Conservation (phyloP, 2,113 vertebrate genomes). For the Elephantulus edwardii region DNA sequence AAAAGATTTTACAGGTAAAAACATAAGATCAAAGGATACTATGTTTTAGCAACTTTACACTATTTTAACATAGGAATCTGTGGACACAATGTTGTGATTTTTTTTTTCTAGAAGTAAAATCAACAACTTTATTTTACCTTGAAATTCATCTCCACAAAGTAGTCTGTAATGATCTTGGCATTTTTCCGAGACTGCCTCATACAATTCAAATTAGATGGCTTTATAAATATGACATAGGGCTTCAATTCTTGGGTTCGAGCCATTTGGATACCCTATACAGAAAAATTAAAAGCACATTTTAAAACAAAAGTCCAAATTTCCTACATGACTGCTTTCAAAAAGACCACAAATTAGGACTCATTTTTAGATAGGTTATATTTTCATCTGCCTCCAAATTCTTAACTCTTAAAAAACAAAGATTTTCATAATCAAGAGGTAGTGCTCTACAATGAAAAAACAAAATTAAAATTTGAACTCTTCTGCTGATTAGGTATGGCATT, state of each 20-base stretch:
- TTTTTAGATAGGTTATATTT: conserved; percentile 23
- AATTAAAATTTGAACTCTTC: not conserved
- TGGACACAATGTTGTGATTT: conserved; percentile 9
- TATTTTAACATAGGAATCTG: not conserved
- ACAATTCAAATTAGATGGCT: conserved; percentile 88
- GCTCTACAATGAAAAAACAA: conserved; percentile 47
- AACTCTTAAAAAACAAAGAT: conserved; percentile 8
- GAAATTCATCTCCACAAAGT: conserved; percentile 92
- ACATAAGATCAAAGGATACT: not conserved
- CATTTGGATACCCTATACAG: conserved; percentile 88
- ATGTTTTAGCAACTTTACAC: conserved; percentile 22
- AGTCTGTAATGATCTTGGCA: conserved; percentile 91
- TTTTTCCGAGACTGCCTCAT: conserved; percentile 91
- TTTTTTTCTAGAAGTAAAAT: not conserved
- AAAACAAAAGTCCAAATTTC: conserved; percentile 34
- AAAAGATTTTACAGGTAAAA: conserved; percentile 4
- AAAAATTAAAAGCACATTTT: conserved; percentile 42
- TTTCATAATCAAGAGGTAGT: conserved; percentile 2
- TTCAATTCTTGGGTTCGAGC: conserved; percentile 91
- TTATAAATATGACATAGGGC: conserved; percentile 95
- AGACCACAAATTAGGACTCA: conserved; percentile 30
- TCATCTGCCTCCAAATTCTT: not conserved
- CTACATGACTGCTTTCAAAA: conserved; percentile 39
- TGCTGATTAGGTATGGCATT: not conserved
- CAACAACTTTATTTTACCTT: conserved; percentile 84